Base-by-base conservation (phyloP, 2,113 vertebrate genomes). In the Scytalopus superciliaris region DNA sequence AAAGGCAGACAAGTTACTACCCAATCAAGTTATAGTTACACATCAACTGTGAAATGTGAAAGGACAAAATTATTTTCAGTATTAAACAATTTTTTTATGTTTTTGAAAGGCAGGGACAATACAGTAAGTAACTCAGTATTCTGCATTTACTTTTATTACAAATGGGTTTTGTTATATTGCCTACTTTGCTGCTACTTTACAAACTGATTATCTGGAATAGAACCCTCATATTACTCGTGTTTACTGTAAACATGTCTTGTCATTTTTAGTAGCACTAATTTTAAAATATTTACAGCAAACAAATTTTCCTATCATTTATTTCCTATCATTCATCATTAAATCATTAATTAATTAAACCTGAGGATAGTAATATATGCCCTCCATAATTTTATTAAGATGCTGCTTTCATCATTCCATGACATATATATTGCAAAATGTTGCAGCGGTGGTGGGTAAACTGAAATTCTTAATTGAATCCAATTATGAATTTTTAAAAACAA, bases 371-470 rank as follows among this genome's bases (percentile, higher is more conserved):
- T 62, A 27, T 28, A 69, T 42, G n/a, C 35, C 7, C 24, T 53
- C 25, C 14, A 45, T 2, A 25, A 40, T 94, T 94, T 49, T 73
- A 82, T 84, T 72, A 75, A 87, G 40, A 67, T 39, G 94, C 81
- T 97, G 91, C 94, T 98, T 98, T 98, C 97, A 97, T 98, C 94
- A 97, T 97, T 97, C 94, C 90, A 95, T 57, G 82, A 96, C 85
- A 84, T 87, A 87, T 85, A 92, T 97, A 91, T 81, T 82, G 91
- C 68, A 94, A 95, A 96, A 98, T 94, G 93, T 74, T 94, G 83
- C 68, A 95, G 94, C 53, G 95, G 88, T 90, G 84, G 85, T 82
- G 86, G 63, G 37, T 23, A 86, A 96, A 95, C 82, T 92, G 50
- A 95, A 89, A 92, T 60, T 89, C 68, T 79, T 40, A 76, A 85